Evolutionary conservation across 2,797 vertebrate species (phyloP), one percentile per base, ranked within the genome.

Genomic region (Typhlichthys eigenmanni): DNA sequence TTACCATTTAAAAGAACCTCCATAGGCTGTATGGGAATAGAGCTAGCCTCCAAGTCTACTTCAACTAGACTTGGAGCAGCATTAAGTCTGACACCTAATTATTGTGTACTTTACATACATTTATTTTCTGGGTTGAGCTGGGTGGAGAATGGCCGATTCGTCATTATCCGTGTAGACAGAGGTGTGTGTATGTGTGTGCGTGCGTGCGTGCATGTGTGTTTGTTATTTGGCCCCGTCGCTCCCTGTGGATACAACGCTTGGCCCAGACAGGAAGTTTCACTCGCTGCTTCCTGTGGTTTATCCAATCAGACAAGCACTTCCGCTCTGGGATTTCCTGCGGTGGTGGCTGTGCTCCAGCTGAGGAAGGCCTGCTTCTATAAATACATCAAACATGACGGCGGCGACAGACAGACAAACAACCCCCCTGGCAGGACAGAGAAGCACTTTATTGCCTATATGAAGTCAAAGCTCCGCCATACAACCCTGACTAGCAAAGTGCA

Each of bases 371-470:
- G 65, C 79, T 82, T 38, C 34, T 38, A 77, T 69, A 78, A 84
- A 88, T 82, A 87, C 85, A 84, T 86, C 72, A 80, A 84, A 83
- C 56, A 12, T 13, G 0, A 54, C 58, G 0, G 55, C 43, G 2
- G 24, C 24, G 3, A 24, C 24, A 24, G 1, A 60, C 63, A 75
- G 67, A 69, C 63, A 78, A 19, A 75, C 64, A 58, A 51, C 16
- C 1, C 2, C 47, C 59, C 24, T 61, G 66, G 55, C 7, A 56
- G 66, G 52, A 79, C 58, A 60, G 53, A 54, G 14, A 51, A 72
- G 32, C 0, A 4, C 68, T 53, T 68, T 49, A 38, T 12, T 32
- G 71, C 3, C 64, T 53, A 10, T 34, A 68, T 59, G 59, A 82
- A 80, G 80, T 75, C 72, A 81, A 74, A 85, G 75, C 64, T 46